Percentiles rank a stretch among this genome's conserved stretches.
Evolutionary conservation across 2,888 invertebrate species (phyloP).

Genomic region (Sminthurinus aureus): DNA sequence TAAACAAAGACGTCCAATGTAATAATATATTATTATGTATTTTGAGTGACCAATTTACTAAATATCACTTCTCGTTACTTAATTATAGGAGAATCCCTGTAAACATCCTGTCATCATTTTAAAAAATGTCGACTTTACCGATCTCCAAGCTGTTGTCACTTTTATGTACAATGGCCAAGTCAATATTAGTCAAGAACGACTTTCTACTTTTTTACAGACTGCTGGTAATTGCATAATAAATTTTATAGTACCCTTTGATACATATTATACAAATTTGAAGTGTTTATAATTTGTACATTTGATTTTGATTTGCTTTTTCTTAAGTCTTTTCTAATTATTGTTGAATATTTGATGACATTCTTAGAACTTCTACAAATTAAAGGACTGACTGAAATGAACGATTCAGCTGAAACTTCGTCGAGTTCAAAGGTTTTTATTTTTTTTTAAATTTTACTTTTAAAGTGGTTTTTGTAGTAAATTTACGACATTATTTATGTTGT

Average conservation of each 20-base stretch:
- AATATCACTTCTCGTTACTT: not conserved
- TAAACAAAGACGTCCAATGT: too few relatives aligned
- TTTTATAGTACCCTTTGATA: too few relatives aligned
- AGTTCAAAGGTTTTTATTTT: not conserved
- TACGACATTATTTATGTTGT: not conserved
- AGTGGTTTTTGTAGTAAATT: too few relatives aligned
- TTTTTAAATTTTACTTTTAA: not conserved
- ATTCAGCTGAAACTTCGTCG: slow-evolving; percentile 57
- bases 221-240: slow-evolving; percentile 63
- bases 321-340: too few relatives aligned
- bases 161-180: slow-evolving; percentile 86
- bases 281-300: too few relatives aligned
- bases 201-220: slow-evolving; percentile 79
- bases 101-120: slow-evolving; percentile 81
- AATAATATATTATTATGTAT: too few relatives aligned
- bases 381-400: slow-evolving; percentile 73
- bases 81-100: slow-evolving; percentile 76
- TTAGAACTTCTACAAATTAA: slow-evolving; percentile 76
- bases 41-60: too few relatives aligned
- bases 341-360: too few relatives aligned
- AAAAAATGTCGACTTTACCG: slow-evolving; percentile 79
- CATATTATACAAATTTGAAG: too few relatives aligned
- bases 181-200: slow-evolving; percentile 79
- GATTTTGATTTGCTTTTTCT: too few relatives aligned
- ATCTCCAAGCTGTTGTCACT: slow-evolving; percentile 78